Evolutionary conservation across 2,113 vertebrate genomes (phyloP), one percentile per base, ranked within the genome.

Genomic region (Kryptolebias marmoratus): DNA sequence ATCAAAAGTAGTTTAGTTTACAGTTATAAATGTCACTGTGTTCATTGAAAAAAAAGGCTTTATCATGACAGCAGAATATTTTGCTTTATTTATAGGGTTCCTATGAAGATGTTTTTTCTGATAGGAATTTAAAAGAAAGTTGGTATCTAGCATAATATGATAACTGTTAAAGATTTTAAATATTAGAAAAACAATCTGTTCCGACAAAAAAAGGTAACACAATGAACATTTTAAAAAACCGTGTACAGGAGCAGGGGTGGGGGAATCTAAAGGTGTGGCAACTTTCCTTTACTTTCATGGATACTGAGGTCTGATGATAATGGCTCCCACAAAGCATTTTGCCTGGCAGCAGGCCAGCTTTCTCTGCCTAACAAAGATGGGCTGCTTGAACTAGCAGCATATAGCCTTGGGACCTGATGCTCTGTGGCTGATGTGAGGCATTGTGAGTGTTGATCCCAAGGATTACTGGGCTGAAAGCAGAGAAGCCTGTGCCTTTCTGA

Each of bases 391-490:
- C 78, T 80, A 82, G 84, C 89, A 83, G 84, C 83, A 2, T 69
- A 82, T 71, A 83, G 87, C 89, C 84, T 54, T 44, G 73, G 84
- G 90, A 80, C 81, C 59, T 44, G 66, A 72, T 36, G 64, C 79
- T 75, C 9, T 64, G 75, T 71, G 75, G 28, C 54, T 64, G 84
- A 82, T 89, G 89, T 75, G 84, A 80, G 75, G 59, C 84, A 87
- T 90, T 92, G 87, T 89, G 86, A 83, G 84, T 11, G 72, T 45
- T 87, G 86, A 91, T 88, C 90, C 81, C 69, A 47, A 82, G 91
- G 91, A 93, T 93, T 92, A 93, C 77, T 42, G 61, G 59, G 58
- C 77, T 89, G 89, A 89, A 92, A 92, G 88, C 75, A 75, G 85
- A 92, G 87, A 89, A 56, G 87, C 47, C 73, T 79, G 75, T 75